Evolutionary conservation across 2,888 invertebrate genomes (phyloP).

Genomic region (Cryptocephalus moraei): DNA sequence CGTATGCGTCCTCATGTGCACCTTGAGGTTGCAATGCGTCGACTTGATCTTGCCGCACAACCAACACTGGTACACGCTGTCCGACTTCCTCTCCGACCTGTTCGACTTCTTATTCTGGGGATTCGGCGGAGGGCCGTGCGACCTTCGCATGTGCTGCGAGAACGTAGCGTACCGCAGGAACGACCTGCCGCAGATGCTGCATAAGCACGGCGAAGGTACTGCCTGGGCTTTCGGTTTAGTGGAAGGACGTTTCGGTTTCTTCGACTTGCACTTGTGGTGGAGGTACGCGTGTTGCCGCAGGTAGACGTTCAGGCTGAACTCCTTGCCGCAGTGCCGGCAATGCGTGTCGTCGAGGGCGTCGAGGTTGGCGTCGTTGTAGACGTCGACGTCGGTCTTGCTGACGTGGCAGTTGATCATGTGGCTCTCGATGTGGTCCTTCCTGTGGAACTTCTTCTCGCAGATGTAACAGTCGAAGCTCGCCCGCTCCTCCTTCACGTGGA

Average conservation of each 20-base stretch:
- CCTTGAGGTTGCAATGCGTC: constrained; percentile 18
- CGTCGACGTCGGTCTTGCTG: constrained; percentile 18
- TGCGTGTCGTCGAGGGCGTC: neutral
- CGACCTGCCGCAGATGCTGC: constrained; percentile 10
- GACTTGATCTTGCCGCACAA: constrained; percentile 11
- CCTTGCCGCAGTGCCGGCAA: constrained; percentile 23
- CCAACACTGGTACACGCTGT: constrained; percentile 8
- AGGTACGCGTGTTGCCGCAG: constrained; percentile 5
- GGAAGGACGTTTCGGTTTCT: constrained; percentile 1
- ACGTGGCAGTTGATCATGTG: constrained; percentile 20
- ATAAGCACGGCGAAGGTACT: constrained; percentile 6
- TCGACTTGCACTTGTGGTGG: constrained; percentile 1
- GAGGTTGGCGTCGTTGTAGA: constrained; percentile 3
- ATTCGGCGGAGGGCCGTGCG: constrained; percentile 10
- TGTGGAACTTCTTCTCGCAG: constrained; percentile 21
- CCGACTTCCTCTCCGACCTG: neutral
- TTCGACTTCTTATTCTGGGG: neutral
- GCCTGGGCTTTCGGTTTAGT: constrained; percentile 2
- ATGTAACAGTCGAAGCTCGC: constrained; percentile 17
- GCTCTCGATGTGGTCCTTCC: constrained; percentile 18
- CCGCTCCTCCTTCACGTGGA: constrained; percentile 21
- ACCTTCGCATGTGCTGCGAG: constrained; percentile 9
- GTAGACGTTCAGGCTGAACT: constrained; percentile 17
- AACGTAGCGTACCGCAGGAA: constrained; percentile 10
- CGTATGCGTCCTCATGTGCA: constrained; percentile 22